A percentile compares a stretch with the other conserved stretches of the same genome.
Evolutionary conservation across 2,797 vertebrate genomes (phyloP).

Genomic region (Chlorospingus semifuscus): DNA sequence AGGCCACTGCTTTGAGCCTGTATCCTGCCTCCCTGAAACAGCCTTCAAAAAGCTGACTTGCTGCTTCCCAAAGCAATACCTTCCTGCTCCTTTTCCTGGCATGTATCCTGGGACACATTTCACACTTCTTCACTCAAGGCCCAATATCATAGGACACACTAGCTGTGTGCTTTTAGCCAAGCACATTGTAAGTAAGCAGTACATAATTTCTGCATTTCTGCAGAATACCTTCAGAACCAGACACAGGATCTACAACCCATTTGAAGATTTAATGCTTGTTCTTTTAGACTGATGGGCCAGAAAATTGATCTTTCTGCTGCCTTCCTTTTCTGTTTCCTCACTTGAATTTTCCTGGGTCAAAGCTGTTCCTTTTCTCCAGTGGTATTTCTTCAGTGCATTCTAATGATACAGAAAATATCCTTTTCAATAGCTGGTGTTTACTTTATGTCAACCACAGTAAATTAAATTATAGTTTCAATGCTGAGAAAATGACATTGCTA

Average conservation of each 20-base stretch:
- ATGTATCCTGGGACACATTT: neutral
- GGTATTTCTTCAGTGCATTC: neutral
- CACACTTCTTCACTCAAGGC: neutral
- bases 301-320: neutral
- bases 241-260: neutral
- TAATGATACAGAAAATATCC: neutral
- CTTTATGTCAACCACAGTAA: neutral
- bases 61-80: neutral
- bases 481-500: neutral
- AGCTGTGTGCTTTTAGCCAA: neutral
- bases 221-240: neutral
- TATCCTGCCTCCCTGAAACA: neutral
- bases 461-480: neutral
- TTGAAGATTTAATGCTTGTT: neutral
- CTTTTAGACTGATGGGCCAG: neutral
- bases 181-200: neutral
- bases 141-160: neutral
- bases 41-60: neutral
- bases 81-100: neutral
- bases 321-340: neutral
- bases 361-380: neutral
- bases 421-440: neutral
- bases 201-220: neutral
- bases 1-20: rapidly evolving
- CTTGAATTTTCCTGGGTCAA: neutral